Evolutionary conservation across 2,797 vertebrate species (phyloP), one percentile per base, ranked within the genome.

Genomic region (Hylomyscus alleni): DNA sequence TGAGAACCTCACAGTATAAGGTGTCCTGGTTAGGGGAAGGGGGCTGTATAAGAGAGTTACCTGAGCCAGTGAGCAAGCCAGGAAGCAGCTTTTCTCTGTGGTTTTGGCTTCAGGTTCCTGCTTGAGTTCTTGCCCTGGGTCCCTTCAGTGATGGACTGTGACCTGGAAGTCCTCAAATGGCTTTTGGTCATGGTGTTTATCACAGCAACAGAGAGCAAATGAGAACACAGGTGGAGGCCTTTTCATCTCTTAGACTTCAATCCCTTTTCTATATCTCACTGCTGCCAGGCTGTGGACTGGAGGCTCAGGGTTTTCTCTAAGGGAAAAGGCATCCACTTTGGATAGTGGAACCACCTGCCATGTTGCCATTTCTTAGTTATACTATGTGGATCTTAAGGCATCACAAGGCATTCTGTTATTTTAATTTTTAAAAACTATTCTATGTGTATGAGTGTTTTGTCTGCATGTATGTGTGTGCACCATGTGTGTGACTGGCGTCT

Each of bases 301-400:
- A 44, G 11, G 4, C 24, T 8, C 67, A 12, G 3, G 52, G 31
- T 22, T 1, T 29, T 58, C 24, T 2, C 1, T 7, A 19, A 75
- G n/a, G 77, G 20, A 26, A 26, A 34, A 1, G 22, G 2, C 12
- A 6, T 52, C 44, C 4, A 2, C 8, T 10, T 44, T 8, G 8
- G 65, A 26, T 10, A 24, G 65, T 22, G n/a, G 60, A 73, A 10
- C 47, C 4, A 24, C 37, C 29, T 4, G 37, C 29, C 15, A 65
- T 3, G 0, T 3, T 40, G 14, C 3, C 6, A 3, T 5, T 20
- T 72, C 52, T 9, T 9, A 5, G 34, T 37, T 11, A 29, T 5
- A 10, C 0, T 8, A 20, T 8, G 15, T 13, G 11, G 34, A 12
- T 50, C 47, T 54, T 6, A 52, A 62, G 22, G 86, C n/a, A 75